Evolutionary conservation across 2,113 vertebrate species (phyloP).

Genomic region (Columba janthina): DNA sequence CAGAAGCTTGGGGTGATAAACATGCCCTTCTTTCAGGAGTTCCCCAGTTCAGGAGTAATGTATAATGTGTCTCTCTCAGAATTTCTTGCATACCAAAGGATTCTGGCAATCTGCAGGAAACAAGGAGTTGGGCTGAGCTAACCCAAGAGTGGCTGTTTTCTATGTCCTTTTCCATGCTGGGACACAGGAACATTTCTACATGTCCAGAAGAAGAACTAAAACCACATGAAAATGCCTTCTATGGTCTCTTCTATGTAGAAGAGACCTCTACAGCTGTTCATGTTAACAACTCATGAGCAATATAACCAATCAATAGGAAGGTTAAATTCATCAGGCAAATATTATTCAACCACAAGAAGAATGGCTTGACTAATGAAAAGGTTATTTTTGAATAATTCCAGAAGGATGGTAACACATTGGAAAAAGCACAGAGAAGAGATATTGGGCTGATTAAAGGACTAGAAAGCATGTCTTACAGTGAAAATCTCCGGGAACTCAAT

Average conservation of each 20-base stretch:
- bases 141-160: not conserved
- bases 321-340: slow-evolving; percentile 22
- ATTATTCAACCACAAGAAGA: slow-evolving; percentile 42
- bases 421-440: slow-evolving; percentile 6
- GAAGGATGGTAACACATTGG: slow-evolving; percentile 19
- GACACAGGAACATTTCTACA: not conserved
- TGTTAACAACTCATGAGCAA: not conserved
- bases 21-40: not conserved
- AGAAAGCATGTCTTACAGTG: not conserved
- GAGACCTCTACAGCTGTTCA: not conserved
- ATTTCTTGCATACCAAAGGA: not conserved
- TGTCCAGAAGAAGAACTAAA: not conserved
- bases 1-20: not conserved
- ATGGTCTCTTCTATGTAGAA: not conserved
- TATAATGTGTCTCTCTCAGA: not conserved
- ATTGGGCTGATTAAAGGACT: not conserved
- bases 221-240: not conserved
- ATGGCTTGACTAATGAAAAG: not conserved
- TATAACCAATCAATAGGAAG: not conserved
- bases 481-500: not conserved
- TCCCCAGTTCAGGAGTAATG: not conserved
- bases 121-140: not conserved
- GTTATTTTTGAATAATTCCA: slow-evolving; percentile 57
- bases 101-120: not conserved
- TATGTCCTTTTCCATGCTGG: not conserved